Percentiles rank a stretch among this genome's conserved stretches.
These are phyloP conservation scores for Teleiodes luculella DNA, from an alignment of 2,888 invertebrate genomes.

Conservation along the genomic window DNA sequence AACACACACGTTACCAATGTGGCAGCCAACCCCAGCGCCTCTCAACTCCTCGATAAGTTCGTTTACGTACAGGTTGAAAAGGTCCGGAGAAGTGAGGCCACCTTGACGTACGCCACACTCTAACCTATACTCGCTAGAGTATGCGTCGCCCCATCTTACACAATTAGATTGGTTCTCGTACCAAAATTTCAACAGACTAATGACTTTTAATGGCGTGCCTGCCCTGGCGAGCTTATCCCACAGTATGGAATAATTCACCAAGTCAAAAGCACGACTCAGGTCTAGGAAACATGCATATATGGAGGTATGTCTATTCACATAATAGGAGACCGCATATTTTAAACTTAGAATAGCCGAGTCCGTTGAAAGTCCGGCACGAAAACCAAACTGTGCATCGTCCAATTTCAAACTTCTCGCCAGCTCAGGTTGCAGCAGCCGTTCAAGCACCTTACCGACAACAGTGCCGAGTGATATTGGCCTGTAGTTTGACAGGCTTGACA, in stretches of 20 bases:
- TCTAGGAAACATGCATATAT: constrained; percentile 23
- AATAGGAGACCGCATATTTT: constrained; percentile 18
- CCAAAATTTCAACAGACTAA: background rate
- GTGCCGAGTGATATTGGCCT: constrained; percentile 22
- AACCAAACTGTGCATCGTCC: constrained; percentile 24
- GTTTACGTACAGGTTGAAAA: too few species aligned
- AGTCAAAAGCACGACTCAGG: constrained; percentile 19
- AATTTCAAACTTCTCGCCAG: constrained; percentile 7
- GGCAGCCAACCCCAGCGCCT: background rate
- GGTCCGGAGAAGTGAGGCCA: too few species aligned
- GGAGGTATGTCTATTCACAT: constrained; percentile 4
- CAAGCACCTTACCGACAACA: constrained; percentile 19
- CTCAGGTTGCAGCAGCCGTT: constrained; percentile 16
- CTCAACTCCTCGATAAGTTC: too few species aligned
- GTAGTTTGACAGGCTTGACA: constrained; percentile 16
- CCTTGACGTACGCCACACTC: background rate
- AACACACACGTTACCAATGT: background rate
- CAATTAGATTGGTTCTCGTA: background rate
- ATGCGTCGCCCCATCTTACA: background rate
- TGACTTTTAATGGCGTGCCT: too few species aligned
- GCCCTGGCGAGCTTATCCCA: background rate
- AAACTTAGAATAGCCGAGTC: constrained; percentile 22
- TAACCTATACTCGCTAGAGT: too few species aligned
- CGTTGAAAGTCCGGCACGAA: constrained; percentile 21
- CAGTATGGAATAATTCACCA: background rate